Base-by-base conservation (phyloP, 2,113 vertebrate genomes). In the Bettongia penicillata region DNA sequence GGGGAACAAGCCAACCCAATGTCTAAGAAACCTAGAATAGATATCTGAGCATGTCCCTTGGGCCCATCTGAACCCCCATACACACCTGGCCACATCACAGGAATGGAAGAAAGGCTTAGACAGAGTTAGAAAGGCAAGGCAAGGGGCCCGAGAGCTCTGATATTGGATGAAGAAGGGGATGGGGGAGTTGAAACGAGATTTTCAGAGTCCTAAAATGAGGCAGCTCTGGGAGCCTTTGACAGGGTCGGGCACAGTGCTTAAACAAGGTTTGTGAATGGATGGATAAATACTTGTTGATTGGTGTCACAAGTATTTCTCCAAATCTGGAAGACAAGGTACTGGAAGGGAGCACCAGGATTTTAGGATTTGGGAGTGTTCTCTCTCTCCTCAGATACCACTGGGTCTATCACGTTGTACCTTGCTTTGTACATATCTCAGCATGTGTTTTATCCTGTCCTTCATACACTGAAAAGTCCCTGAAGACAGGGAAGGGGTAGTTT, bases 81-180 rank as follows among this genome's bases (percentile, higher is more conserved):
- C 90, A 92, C 92, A 37, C 10, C 68, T 77, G 68, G 68, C n/a
- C 49, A 16, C 26, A 16, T 49, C 89, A n/a, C 48, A 55, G 93
- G 93, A 98, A 97, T 95, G 95, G 94, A 96, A 96, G 61, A 91
- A 94, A 96, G 94, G 95, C 95, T 94, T 93, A 51, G 94, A 22
- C 77, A 94, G 93, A 96, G 94, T 94, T 51, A 2, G 12, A 24
- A 94, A 95, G 95, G 51, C 37, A 89, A 95, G 93, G 94, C 25
- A 3, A 97, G 92, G 94, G 48, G 92, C 91, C 93, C 97, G 68
- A 61, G 53, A 91, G 24, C 93, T 89, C 89, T 51, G 53, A 96
- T 77, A 89, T 48, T 93, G 84, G 93, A 90, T 47, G 53, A 52
- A 90, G 26, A 23, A 31, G 61, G 52, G n/a, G n/a, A 26, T 1